Evolutionary conservation across 64 coral and sea anemone species (phyloP).

Genomic region (Astreopora myriophthalma): DNA sequence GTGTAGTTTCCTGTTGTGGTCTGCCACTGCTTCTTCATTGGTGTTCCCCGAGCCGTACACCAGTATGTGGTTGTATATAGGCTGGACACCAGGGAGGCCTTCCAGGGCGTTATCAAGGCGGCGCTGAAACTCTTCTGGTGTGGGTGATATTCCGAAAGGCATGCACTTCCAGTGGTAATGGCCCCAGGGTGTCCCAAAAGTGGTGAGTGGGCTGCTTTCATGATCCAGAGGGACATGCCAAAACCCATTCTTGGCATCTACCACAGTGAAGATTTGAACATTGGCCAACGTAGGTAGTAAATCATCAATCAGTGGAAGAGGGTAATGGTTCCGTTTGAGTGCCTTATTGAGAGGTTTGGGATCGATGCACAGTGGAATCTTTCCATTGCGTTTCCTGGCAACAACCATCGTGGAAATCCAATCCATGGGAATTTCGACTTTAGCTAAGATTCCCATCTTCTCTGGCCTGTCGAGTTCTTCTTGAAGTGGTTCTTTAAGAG

Average conservation of each 20-base stretch:
- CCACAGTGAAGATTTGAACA: not conserved
- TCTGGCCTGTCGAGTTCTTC: constrained; percentile 17
- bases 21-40: too few relatives aligned
- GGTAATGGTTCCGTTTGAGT: constrained; percentile 28
- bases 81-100: too few relatives aligned
- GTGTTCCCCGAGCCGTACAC: too few relatives aligned
- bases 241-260: constrained; percentile 22
- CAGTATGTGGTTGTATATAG: too few relatives aligned
- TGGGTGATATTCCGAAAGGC: not conserved
- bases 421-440: constrained; percentile 13
- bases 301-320: not conserved
- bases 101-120: too few relatives aligned
- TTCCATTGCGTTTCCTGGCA: not conserved
- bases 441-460: constrained; percentile 17
- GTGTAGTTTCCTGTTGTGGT: too few relatives aligned
- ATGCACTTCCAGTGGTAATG: not conserved
- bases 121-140: not conserved
- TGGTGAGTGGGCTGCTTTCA: not conserved
- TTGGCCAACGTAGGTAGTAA: not conserved
- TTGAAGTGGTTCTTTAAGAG: constrained; percentile 35
- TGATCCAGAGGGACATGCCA: constrained; percentile 3
- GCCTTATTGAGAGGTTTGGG: constrained; percentile 4
- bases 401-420: not conserved
- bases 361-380: constrained; percentile 14
- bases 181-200: constrained; percentile 1